A percentile compares a stretch with the other conserved stretches of the same genome.
These are phyloP conservation scores for Thripadectes ignobilis DNA, from an alignment of 2,797 vertebrate genomes.

Conservation along the genomic window DNA sequence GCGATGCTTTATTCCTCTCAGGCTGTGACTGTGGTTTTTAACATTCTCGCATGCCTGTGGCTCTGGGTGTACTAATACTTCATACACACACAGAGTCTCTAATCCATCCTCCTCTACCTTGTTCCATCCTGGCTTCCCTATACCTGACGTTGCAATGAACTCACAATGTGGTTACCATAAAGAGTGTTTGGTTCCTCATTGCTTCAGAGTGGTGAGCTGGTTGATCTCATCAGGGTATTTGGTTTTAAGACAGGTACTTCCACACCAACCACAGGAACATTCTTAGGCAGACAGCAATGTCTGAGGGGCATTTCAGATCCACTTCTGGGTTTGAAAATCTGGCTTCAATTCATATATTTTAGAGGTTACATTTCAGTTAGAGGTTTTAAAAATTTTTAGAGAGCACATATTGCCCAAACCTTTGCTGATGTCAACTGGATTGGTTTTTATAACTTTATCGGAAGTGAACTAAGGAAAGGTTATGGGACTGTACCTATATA, in stretches of 20 bases:
- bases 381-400: not conserved
- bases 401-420: not conserved
- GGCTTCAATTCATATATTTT: not conserved
- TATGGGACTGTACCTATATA: not conserved
- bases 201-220: slow-evolving; percentile 54
- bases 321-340: not conserved
- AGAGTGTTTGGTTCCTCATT: slow-evolving; percentile 64
- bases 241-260: not conserved
- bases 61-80: slow-evolving; percentile 26
- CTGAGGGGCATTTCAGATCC: not conserved
- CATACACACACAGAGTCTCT: not conserved
- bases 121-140: not conserved
- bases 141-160: not conserved
- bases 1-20: not conserved
- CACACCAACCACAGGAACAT: not conserved
- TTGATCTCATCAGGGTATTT: not conserved
- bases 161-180: not conserved
- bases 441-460: not conserved
- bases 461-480: not conserved
- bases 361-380: not conserved
- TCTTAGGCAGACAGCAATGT: not conserved
- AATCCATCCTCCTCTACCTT: not conserved
- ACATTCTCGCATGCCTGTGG: slow-evolving; percentile 35
- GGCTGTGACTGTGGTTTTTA: slow-evolving; percentile 17
- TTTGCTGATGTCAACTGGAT: not conserved